Evolutionary conservation across 2,113 vertebrate genomes (phyloP), one percentile per base, ranked within the genome.

Genomic region (Aptenodytes forsteri): DNA sequence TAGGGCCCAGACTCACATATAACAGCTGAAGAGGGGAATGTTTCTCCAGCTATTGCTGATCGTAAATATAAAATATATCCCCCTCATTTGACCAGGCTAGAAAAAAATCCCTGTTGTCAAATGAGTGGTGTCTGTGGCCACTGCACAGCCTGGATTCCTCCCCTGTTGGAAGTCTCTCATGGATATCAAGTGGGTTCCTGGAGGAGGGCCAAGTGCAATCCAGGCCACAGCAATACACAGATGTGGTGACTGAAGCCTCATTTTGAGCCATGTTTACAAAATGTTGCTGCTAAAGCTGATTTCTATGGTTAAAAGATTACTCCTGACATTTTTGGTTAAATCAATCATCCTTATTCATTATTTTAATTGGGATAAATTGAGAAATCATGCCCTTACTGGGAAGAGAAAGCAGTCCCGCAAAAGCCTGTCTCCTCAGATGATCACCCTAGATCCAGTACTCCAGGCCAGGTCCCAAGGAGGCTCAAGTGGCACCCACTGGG

Each of bases 161-260:
- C 75, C 30, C 46, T 66, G 64, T 9, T 94, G n/a, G 70, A 96
- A 92, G 46, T 81, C 62, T 81, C 73, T 82, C 78, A 58, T 90
- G 87, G 93, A 26, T 86, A 93, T 90, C 83, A 81, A 80, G 47
- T 86, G 75, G 49, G 59, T 50, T 96, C 50, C 76, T 96, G 94
- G 82, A 80, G 38, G 22, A 15, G 19, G 17, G 10, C 78, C 84
- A 93, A 95, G 84, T 50, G 75, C 84, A 95, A 87, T 67, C 75
- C 54, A 56, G 87, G 87, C 42, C 79, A 38, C 0, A 0, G 75
- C 1, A 10, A 70, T 78, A 87, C 29, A 85, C 16, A 87, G 34
- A 61, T 10, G 13, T 15, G 46, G 52, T 76, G 58, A 80, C 40
- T 65, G 62, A 85, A 79, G 75, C 20, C 59, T 76, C 70, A 77